Conservation (phyloP, 1,140 invertebrate species). For the Saccostrea glomerata region DNA sequence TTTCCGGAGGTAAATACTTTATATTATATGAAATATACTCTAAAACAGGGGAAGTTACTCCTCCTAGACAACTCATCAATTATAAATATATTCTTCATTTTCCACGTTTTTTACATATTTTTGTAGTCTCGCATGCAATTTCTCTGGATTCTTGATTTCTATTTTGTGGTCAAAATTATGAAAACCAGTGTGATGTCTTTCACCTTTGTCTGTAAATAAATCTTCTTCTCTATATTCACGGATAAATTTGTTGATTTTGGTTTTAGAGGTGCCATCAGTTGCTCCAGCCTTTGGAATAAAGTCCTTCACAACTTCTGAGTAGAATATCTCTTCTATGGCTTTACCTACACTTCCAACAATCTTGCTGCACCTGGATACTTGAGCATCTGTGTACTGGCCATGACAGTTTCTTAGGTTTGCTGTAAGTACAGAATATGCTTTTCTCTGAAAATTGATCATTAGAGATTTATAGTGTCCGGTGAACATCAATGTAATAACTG, state of each 20-base stretch:
- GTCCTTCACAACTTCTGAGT: slow-evolving; percentile 32
- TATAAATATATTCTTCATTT: slow-evolving; percentile 35
- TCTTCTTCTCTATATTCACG: slow-evolving; percentile 39
- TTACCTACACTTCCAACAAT: slow-evolving; percentile 53
- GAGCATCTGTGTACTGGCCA: slow-evolving; percentile 54
- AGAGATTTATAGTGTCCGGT: no score
- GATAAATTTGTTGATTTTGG: slow-evolving; percentile 51
- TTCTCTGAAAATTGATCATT: neutral
- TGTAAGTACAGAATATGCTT: neutral
- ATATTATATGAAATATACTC: no score
- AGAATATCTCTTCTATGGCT: slow-evolving; percentile 43
- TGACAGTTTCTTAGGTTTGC: slow-evolving; percentile 43
- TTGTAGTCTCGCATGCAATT: slow-evolving; percentile 34
- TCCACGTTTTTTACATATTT: slow-evolving; percentile 33
- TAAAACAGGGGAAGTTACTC: no score
- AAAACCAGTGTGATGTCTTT: neutral
- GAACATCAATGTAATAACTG: no score
- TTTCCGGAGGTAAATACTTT: no score
- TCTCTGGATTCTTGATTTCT: slow-evolving; percentile 38
- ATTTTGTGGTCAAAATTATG: slow-evolving; percentile 28
- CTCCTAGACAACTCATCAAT: no score
- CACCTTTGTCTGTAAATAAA: slow-evolving; percentile 30
- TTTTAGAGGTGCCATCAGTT: neutral
- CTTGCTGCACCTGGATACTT: slow-evolving; percentile 44
- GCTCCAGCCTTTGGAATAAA: slow-evolving; percentile 1